Percentiles rank a stretch among this genome's conserved stretches.
phyloP scores from a whole-genome alignment of 2,888 invertebrate species.

The Panorpa germanica region DNA sequence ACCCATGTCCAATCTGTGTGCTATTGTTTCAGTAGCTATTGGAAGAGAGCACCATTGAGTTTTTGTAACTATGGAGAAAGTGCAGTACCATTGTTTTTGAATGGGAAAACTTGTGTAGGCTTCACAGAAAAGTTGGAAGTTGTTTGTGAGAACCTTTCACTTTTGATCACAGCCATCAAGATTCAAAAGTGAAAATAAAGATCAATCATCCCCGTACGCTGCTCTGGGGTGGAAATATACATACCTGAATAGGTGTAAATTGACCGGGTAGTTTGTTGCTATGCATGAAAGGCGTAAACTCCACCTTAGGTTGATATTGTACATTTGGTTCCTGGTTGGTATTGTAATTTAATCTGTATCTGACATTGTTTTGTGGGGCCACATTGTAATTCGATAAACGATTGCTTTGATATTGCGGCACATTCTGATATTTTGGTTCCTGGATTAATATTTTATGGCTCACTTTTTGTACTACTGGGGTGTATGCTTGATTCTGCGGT shows the following conservation, averaged over 20 bases:
- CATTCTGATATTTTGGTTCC: conserved; percentile 21
- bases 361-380: conserved; percentile 15
- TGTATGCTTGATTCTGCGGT: conserved; percentile 18
- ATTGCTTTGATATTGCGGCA: conserved; percentile 29
- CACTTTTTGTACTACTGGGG: conserved; percentile 23
- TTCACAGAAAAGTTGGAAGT: too few relatives aligned
- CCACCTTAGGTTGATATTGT: conserved; percentile 17
- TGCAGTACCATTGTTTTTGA: too few relatives aligned
- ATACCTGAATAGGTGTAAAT: conserved; percentile 26
- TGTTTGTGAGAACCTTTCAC: too few relatives aligned
- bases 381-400: conserved; percentile 28
- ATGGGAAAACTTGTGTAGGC: conserved; percentile 1
- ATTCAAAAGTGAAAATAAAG: too few relatives aligned
- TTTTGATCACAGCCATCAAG: too few relatives aligned
- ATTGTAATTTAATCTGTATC: conserved; percentile 9
- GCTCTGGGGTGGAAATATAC: conserved; percentile 3
- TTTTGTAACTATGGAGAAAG: too few relatives aligned
- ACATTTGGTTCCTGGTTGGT: conserved; percentile 13
- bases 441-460: too few relatives aligned
- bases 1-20: too few relatives aligned
- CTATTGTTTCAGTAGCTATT: too few relatives aligned
- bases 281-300: conserved; percentile 31
- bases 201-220: too few relatives aligned
- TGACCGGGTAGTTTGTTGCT: conserved; percentile 32
- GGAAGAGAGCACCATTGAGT: too few relatives aligned